Evolutionary conservation across 2,113 vertebrate species (phyloP), one percentile per base, ranked within the genome.

Genomic region (Phyllostomus hastatus): DNA sequence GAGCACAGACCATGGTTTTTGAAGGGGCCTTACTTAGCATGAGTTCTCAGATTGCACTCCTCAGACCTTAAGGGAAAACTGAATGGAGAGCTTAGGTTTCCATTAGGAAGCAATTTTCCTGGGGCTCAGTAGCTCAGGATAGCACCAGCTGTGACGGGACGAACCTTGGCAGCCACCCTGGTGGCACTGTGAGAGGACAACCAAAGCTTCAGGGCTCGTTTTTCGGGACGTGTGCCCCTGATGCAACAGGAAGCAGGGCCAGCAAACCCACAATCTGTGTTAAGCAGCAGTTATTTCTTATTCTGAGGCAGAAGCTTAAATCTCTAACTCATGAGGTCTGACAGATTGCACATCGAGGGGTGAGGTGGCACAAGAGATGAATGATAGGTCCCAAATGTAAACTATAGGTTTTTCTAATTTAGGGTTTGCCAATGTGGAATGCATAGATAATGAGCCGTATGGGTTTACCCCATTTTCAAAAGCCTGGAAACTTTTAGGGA

Each of bases 101-200:
- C 75, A 94, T 97, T 95, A 96, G 95, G 87, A 97, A 95, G 80
- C 90, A 92, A 88, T 97, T 96, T 97, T 97, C 93, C 95, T 97
- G 75, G 67, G 95, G 90, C 67, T 98, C 95, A 97, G 95, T 95
- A 95, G 94, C 90, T 96, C 80, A 33, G 91, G 86, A 93, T 96
- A 73, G 94, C 90, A 75, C 96, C 50, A 94, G 52, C 95, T 96
- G 91, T 94, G 91, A 93, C 1, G 28, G 76, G 67, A 72, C 46
- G 79, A 85, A 81, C 67, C 33, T 78, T 93, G 59, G 91, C 91
- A 95, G 87, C 33, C 46, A 84, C 67, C 73, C 91, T 2, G 7
- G 43, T 78, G 87, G 66, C 86, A 66, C 41, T 15, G 66, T 82
- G 73, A 80, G 88, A 93, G 75, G 85, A 57, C 28, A 87, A 89